Evolutionary conservation across 1,140 invertebrate species (phyloP).

Genomic region (Psix sp.): DNA sequence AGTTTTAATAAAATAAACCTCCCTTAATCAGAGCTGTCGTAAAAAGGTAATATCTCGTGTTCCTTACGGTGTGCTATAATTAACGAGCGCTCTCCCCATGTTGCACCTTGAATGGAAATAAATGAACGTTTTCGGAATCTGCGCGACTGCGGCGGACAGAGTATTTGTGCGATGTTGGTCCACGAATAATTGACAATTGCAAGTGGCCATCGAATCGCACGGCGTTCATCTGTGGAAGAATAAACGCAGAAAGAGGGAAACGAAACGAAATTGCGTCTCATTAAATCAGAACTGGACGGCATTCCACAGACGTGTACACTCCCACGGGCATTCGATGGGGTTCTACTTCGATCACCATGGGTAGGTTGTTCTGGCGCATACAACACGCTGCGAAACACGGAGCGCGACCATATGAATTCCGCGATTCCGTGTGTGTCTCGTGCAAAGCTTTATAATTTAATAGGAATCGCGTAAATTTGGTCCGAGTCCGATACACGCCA

Average conservation of each 20-base stretch:
- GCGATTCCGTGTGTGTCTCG: conserved; percentile 65
- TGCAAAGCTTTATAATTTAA: conserved; percentile 60
- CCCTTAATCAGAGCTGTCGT: too few relatives aligned
- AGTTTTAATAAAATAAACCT: too few relatives aligned
- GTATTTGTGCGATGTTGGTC: too few relatives aligned
- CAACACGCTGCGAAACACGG: conserved; percentile 76
- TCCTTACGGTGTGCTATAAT: too few relatives aligned
- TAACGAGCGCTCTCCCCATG: too few relatives aligned
- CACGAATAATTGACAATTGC: conserved; percentile 4
- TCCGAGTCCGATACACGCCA: conserved; percentile 1
- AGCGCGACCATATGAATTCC: conserved; percentile 53
- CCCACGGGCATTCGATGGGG: conserved; percentile 76
- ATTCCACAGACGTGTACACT: conserved; percentile 77
- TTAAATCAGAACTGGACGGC: conserved; percentile 77
- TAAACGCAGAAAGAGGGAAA: conserved; percentile 53
- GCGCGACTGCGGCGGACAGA: too few relatives aligned
- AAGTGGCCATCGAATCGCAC: conserved; percentile 1
- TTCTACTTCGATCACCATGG: conserved; percentile 75
- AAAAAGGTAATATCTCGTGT: too few relatives aligned
- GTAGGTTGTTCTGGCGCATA: conserved; percentile 71
- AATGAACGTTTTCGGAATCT: too few relatives aligned
- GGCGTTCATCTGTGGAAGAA: conserved; percentile 47
- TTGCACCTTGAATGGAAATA: too few relatives aligned
- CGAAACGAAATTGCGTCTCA: conserved; percentile 71
- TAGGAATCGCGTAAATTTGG: conserved; percentile 45